Evolutionary conservation across 2,888 invertebrate genomes (phyloP), one percentile per base, ranked within the genome.

Genomic region (Leptopilina syphax): DNA sequence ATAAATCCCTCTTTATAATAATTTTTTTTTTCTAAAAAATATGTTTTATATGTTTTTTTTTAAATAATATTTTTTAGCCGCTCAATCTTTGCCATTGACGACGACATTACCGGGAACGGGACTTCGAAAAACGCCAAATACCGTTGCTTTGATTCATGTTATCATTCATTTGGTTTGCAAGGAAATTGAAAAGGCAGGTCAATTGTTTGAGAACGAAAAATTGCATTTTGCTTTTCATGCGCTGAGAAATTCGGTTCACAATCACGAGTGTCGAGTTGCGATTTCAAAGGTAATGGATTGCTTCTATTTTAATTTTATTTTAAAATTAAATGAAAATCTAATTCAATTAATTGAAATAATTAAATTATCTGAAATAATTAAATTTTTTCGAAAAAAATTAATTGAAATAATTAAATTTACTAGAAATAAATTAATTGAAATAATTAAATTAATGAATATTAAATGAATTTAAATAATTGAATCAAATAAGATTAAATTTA

Each of bases 261-360:
- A 94, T 66, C 93, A 94, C 13, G 95, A 95, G 86, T 95, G 95
- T 86, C 92, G 95, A 65, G 91, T 94, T 13, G 91, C 94, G 70
- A 91, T 95, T 65, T 89, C 94, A 0, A 95, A 95, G 93, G 95
- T 95, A 90, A 73, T 13, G 67, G 47, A 78, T 27, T 60, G 7
- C n/a, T 65, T 76, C 63, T 78, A 70, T 50, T 50, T 50, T 12
- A 2, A 7, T 47, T 34, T 34, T 4, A 34, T 34, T 34, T 34
- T 4, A 34, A 34, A 34, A 3, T 3, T 3, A 34, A 34, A 34
- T 34, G 34, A 3, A 34, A 34, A 34, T 34, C 4, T 34, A 1
- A 34, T 34, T 34, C 34, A 34, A 34, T 34, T 3, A 34, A 34
- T 4, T 34, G 4, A 3, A 34, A 34, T 34, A 34, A 3, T 34